A percentile compares a stretch with the other conserved stretches of the same genome.
Evolutionary conservation across 2,113 vertebrate species (phyloP).

Genomic region (Menura novaehollandiae): DNA sequence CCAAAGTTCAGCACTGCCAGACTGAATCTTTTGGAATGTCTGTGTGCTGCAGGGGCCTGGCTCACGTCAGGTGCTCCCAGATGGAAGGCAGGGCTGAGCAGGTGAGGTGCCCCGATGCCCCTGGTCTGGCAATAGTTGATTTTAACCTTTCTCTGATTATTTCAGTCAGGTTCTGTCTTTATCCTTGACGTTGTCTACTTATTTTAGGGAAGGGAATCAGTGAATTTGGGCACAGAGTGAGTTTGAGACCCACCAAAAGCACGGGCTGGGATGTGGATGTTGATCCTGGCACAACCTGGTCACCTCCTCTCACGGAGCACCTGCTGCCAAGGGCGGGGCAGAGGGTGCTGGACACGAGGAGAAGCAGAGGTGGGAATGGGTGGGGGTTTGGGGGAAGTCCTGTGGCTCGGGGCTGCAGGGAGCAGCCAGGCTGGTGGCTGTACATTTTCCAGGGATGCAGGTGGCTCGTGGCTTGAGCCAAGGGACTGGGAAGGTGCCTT

Average conservation of each 20-base stretch:
- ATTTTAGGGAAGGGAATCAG: background rate
- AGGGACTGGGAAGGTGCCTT: background rate
- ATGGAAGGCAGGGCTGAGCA: background rate
- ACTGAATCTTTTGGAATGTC: background rate
- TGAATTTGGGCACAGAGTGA: fast-evolving
- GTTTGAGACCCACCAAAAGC: background rate
- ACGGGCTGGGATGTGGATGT: background rate
- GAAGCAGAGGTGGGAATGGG: background rate
- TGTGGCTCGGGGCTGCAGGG: background rate
- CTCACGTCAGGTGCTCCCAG: background rate
- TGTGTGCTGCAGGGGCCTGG: background rate
- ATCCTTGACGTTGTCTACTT: background rate
- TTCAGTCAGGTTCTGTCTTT: background rate
- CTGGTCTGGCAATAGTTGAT: background rate
- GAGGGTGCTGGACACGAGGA: background rate
- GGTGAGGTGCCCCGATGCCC: background rate
- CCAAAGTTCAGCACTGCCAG: background rate
- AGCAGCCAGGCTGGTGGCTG: background rate
- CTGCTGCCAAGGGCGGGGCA: background rate
- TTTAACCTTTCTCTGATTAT: background rate
- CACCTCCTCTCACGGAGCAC: background rate
- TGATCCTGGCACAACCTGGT: fast-evolving
- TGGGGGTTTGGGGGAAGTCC: background rate
- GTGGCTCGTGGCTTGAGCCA: background rate
- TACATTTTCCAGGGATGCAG: background rate